Conservation (phyloP, 2,113 vertebrate species). For the Saccopteryx bilineata region DNA sequence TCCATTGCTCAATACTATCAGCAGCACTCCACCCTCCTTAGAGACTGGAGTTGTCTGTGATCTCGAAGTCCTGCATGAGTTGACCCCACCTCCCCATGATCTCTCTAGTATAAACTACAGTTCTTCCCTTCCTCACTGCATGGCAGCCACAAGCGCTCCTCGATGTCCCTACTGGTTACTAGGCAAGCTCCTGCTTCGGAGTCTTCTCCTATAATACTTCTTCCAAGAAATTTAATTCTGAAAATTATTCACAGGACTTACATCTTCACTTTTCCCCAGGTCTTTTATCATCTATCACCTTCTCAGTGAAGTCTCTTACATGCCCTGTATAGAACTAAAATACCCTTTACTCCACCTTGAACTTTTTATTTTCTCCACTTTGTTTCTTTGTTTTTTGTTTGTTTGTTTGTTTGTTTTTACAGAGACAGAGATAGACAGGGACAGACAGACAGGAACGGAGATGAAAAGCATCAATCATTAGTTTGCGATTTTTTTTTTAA, state of each 20-base stretch:
- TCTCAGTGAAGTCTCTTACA: neutral
- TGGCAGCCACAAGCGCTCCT: rapidly evolving
- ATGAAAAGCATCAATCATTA: too few relatives aligned
- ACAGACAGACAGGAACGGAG: too few relatives aligned
- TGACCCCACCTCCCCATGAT: neutral
- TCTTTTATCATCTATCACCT: neutral
- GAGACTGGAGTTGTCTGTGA: neutral
- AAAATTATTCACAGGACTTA: neutral
- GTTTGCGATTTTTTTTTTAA: too few relatives aligned
- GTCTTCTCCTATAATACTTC: neutral
- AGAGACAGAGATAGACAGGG: too few relatives aligned
- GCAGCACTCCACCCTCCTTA: too few relatives aligned
- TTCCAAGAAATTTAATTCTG: neutral
- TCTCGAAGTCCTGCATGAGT: neutral
- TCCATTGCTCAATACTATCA: neutral
- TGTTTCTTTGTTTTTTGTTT: neutral
- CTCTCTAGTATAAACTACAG: neutral
- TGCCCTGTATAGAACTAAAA: neutral
- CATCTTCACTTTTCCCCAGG: neutral
- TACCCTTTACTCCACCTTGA: neutral
- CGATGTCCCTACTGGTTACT: neutral
- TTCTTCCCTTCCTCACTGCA: neutral
- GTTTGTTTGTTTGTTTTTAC: too few relatives aligned
- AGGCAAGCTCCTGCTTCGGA: neutral
- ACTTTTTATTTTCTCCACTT: neutral